Percentiles rank a stretch among this genome's conserved stretches.
Conservation (phyloP, 2,797 vertebrate genomes). For the Cichlasoma orientale region DNA sequence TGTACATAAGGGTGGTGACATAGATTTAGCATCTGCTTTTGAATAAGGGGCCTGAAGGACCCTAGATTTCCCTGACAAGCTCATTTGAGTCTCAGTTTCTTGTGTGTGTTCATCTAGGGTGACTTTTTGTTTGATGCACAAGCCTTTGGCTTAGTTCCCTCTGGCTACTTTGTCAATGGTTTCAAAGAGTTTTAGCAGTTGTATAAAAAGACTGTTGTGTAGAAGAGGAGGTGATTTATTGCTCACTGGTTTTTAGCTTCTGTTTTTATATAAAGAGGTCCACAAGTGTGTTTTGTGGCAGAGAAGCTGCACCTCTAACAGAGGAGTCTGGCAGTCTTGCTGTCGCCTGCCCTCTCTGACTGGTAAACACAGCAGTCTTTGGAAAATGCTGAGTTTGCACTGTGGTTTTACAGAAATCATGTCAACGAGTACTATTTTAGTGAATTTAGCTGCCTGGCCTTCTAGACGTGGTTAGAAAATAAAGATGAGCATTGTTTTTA, state of each 20-base stretch:
- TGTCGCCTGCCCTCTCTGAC: constrained; percentile 69
- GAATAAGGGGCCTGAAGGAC: constrained; percentile 36
- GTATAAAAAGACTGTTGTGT: constrained; percentile 24
- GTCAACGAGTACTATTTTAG: constrained; percentile 79
- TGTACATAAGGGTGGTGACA: constrained; percentile 18
- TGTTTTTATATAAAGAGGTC: constrained; percentile 37
- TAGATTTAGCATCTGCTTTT: constrained; percentile 32
- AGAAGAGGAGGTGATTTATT: constrained; percentile 26
- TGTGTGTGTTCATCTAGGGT: constrained; percentile 36
- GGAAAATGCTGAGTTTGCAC: constrained; percentile 78
- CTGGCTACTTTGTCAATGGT: constrained; percentile 41
- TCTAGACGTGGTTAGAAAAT: constrained; percentile 50
- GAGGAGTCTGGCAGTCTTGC: constrained; percentile 61
- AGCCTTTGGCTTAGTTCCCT: constrained; percentile 35
- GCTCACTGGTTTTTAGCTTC: constrained; percentile 20
- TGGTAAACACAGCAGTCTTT: constrained; percentile 77
- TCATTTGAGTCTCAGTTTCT: constrained; percentile 57
- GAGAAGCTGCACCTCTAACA: constrained; percentile 56
- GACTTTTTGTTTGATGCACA: constrained; percentile 44
- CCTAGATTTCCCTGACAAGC: constrained; percentile 56
- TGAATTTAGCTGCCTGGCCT: constrained; percentile 52
- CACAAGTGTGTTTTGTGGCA: constrained; percentile 42
- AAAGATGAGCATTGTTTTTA: constrained; percentile 60
- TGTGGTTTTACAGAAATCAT: constrained; percentile 78
- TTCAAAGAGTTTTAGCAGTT: constrained; percentile 30